Percentiles rank a stretch among this genome's conserved stretches.
Evolutionary conservation across 2,888 invertebrate genomes (phyloP).

Genomic region (Rhagophthalmus giganteus): DNA sequence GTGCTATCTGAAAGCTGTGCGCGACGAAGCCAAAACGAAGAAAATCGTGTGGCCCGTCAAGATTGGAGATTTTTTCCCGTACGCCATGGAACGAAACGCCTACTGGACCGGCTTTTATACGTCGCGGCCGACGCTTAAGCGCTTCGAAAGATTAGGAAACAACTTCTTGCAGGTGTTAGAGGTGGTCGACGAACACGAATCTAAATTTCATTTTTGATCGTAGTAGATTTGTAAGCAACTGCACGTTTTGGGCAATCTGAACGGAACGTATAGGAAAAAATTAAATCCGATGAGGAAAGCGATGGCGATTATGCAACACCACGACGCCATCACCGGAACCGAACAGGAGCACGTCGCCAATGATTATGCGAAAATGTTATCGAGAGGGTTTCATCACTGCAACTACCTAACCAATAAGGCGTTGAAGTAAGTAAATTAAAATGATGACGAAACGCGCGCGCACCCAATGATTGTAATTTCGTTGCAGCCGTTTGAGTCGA

Average conservation of each 20-base stretch:
- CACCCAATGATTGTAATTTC: no score
- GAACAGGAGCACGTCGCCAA: constrained; percentile 40
- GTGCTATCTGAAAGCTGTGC: constrained; percentile 67
- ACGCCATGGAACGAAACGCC: constrained; percentile 64
- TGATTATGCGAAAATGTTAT: constrained; percentile 72
- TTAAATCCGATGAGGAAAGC: constrained; percentile 64
- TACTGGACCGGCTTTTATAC: constrained; percentile 76
- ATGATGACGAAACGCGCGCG: no score
- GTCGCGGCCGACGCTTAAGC: constrained; percentile 62
- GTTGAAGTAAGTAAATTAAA: neutral
- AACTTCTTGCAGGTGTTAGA: constrained; percentile 58
- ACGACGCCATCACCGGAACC: constrained; percentile 69
- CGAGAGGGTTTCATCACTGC: neutral
- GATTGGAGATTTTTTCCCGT: constrained; percentile 69
- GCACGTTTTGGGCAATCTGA: constrained; percentile 60
- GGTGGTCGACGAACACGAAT: constrained; percentile 4
- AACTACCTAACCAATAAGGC: neutral
- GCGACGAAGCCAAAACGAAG: neutral
- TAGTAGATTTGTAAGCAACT: constrained; percentile 71
- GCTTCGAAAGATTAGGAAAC: constrained; percentile 57
- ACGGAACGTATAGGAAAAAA: constrained; percentile 55
- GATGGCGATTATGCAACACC: constrained; percentile 84
- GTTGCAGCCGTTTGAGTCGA: no score
- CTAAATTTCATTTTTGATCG: constrained; percentile 1
- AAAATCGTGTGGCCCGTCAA: constrained; percentile 59